These are phyloP conservation scores for Gymnosoma rotundatum DNA, from an alignment of 2,888 invertebrate genomes.

Conservation along the genomic window DNA sequence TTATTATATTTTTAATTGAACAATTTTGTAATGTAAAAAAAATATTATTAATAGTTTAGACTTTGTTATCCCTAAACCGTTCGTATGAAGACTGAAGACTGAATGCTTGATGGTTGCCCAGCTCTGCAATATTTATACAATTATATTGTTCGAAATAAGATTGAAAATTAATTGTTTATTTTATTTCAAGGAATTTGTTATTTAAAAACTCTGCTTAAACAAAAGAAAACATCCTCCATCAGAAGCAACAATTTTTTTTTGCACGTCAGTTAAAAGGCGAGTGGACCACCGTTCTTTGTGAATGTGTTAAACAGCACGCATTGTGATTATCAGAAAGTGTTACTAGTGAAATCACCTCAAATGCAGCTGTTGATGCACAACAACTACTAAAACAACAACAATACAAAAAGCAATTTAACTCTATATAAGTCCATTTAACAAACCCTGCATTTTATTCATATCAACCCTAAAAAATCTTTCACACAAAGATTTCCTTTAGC, in stretches of 20 bases:
- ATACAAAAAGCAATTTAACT: slow-evolving; percentile 54
- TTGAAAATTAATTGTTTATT: background rate
- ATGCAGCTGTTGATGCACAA: slow-evolving; percentile 64
- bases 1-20: too few relatives aligned
- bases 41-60: too few relatives aligned
- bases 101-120: too few relatives aligned
- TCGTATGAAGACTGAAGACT: too few relatives aligned
- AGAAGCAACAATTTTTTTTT: slow-evolving; percentile 48
- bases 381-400: slow-evolving; percentile 12
- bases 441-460: slow-evolving; percentile 64
- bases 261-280: slow-evolving; percentile 53
- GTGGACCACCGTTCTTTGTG: slow-evolving; percentile 61
- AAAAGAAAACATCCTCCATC: slow-evolving; percentile 13
- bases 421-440: slow-evolving; percentile 67
- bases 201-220: slow-evolving; percentile 5
- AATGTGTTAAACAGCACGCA: slow-evolving; percentile 70
- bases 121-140: background rate
- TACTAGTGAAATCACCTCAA: slow-evolving; percentile 58
- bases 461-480: slow-evolving; percentile 71
- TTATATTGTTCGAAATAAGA: background rate
- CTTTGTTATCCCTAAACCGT: too few relatives aligned
- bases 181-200: background rate
- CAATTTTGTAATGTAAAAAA: too few relatives aligned
- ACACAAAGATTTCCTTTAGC: slow-evolving; percentile 69
- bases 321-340: slow-evolving; percentile 66